Evolutionary conservation across 1,140 invertebrate species (phyloP).

Genomic region (Zaprionus vittiger): DNA sequence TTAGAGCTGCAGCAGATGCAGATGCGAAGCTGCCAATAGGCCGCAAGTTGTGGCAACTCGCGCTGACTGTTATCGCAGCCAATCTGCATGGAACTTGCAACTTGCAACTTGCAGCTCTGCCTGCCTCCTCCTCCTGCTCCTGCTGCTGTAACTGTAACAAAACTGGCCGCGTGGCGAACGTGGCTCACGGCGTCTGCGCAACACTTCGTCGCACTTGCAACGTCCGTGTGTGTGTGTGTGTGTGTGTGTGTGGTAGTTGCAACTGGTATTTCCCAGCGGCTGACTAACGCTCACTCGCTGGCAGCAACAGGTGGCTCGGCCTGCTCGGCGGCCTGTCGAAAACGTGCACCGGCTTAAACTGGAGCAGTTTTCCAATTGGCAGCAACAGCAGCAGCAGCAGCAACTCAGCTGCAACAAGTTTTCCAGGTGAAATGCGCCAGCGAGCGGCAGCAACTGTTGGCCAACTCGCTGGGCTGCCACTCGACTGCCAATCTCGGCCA

Average conservation of each 20-base stretch:
- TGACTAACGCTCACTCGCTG: conserved; percentile 57
- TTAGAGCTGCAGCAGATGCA: conserved; percentile 42
- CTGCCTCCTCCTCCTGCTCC: conserved; percentile 17
- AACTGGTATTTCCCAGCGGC: conserved; percentile 80
- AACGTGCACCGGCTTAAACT: conserved; percentile 80
- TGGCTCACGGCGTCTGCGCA: conserved; percentile 76
- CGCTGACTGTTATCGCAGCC: conserved; percentile 34
- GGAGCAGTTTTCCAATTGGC: conserved; percentile 78
- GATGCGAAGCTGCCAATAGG: conserved; percentile 43
- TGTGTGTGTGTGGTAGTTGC: conserved; percentile 18
- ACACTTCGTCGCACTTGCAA: conserved; percentile 53
- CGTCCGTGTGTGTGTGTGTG: not conserved
- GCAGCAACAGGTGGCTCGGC: conserved; percentile 66
- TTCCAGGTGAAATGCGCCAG: conserved; percentile 68
- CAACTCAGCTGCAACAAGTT: conserved; percentile 49
- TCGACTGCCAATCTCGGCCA: not conserved
- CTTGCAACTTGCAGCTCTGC: conserved; percentile 14
- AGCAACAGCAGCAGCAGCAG: conserved; percentile 5
- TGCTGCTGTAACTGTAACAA: conserved; percentile 46
- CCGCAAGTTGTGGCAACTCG: not conserved
- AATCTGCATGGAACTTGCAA: conserved; percentile 45
- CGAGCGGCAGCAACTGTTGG: conserved; percentile 1
- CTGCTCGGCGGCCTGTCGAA: conserved; percentile 38
- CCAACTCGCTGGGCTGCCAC: conserved; percentile 15
- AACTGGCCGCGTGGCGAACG: conserved; percentile 39